Conservation (phyloP, 2,888 invertebrate species). For the Lamellibrachia columna region DNA sequence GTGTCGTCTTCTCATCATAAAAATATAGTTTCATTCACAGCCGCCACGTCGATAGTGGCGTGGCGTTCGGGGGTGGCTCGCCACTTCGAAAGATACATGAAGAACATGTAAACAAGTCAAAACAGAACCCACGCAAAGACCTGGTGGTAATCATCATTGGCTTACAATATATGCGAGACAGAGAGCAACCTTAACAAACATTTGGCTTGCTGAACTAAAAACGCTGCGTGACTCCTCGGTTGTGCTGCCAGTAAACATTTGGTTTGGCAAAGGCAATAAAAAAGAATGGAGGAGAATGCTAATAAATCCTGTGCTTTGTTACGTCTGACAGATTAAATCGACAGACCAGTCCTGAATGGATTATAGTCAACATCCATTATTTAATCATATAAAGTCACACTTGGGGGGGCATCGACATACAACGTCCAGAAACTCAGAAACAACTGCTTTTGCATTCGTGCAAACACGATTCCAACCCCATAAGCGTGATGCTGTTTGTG, state of each 20-base stretch:
- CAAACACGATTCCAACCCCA: background rate
- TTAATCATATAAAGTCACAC: background rate
- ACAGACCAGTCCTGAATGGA: background rate
- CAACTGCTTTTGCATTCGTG: background rate
- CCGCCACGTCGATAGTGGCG: slow-evolving; percentile 3
- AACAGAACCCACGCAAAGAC: background rate
- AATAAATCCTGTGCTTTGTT: background rate
- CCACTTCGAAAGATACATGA: background rate
- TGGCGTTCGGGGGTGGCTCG: background rate
- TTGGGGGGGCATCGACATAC: background rate
- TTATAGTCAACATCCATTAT: background rate
- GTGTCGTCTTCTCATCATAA: background rate
- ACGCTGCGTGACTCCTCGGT: background rate
- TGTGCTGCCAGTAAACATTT: background rate
- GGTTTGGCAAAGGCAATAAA: background rate
- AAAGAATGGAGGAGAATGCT: background rate
- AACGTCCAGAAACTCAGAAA: background rate
- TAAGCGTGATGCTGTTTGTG: background rate
- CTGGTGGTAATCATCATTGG: background rate
- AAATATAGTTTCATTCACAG: slow-evolving; percentile 16
- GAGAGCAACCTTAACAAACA: background rate
- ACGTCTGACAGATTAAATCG: background rate
- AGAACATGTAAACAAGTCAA: background rate
- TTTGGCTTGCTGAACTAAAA: background rate
- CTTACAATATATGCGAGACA: background rate